Evolutionary conservation across 2,888 invertebrate species (phyloP), one percentile per base, ranked within the genome.

Genomic region (Conus canariensis): DNA sequence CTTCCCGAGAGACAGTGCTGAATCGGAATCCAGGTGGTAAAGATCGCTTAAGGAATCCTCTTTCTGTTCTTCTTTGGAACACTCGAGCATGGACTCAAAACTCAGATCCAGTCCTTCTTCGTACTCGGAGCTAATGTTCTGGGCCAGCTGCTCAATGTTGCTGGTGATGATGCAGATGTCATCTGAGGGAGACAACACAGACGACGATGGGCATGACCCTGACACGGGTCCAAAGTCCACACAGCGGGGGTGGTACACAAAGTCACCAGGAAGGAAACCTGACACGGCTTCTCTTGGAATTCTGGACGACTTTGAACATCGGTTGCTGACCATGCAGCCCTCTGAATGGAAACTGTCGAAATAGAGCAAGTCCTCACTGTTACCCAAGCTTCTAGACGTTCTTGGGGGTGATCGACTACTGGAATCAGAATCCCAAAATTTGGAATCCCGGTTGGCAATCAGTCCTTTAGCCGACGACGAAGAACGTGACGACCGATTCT

Each of bases 81-180:
- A 10, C 67, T 64, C 22, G 10, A 25, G 45, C 58, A n/a, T 30
- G n/a, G 85, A 85, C 58, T 86, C 90, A 9, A 90, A 60, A 8
- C 90, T 88, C 5, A 88, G 64, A 70, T 91, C 91, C 14, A 86
- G 45, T 60, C 80, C 60, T 8, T 90, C 92, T 22, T 92, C 92
- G 80, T 92, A 92, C 80, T 92, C 92, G 19, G 94, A 95, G 87
- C 92, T 92, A 88, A 94, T 92, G 85, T 93, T 92, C 85, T 93
- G 92, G 10, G 93, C 93, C 45, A 91, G 89, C 88, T 92, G 91
- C 85, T 92, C 92, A 19, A 92, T 80, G 77, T 92, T 91, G 70
- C 90, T 91, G 10, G 92, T 91, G 85, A 92, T 59, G 87, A 90
- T 67, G 22, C 89, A 85, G 45, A 89, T 89, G 85, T 85, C 85